A percentile compares a stretch with the other conserved stretches of the same genome.
phyloP scores from a whole-genome alignment of 2,113 vertebrate genomes.

The Shinisaurus crocodilurus region DNA sequence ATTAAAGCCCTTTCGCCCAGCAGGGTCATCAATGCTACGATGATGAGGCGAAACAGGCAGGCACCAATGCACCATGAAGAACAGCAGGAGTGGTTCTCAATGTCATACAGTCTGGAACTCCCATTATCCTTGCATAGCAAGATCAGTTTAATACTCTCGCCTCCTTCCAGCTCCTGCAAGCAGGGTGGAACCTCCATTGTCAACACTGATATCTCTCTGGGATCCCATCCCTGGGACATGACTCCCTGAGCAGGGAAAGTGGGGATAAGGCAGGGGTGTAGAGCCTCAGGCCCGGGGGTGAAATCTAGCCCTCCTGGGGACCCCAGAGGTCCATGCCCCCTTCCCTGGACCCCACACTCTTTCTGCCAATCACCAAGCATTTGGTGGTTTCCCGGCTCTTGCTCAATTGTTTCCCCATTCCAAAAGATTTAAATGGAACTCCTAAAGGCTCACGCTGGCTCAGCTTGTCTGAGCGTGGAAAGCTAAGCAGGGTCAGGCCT shows the following conservation, averaged over 20 bases:
- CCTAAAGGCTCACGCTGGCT: too few relatives aligned
- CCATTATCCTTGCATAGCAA: conserved; percentile 35
- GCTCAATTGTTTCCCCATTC: too few relatives aligned
- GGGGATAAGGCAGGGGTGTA: neutral
- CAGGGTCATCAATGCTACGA: conserved; percentile 60
- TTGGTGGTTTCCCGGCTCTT: too few relatives aligned
- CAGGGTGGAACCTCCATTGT: neutral
- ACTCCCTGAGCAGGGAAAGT: neutral
- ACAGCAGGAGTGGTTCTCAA: conserved; percentile 59
- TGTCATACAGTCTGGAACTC: conserved; percentile 53
- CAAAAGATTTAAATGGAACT: too few relatives aligned
- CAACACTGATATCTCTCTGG: conserved; percentile 11
- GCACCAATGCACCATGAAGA: conserved; percentile 50
- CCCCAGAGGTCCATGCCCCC: too few relatives aligned
- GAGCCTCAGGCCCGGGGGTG: too few relatives aligned
- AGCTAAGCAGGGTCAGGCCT: too few relatives aligned
- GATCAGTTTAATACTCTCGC: conserved; percentile 27
- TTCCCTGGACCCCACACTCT: too few relatives aligned
- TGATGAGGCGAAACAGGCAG: conserved; percentile 64
- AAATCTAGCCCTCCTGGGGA: too few relatives aligned
- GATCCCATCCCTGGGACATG: neutral
- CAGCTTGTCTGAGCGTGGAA: too few relatives aligned
- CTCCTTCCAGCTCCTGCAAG: conserved; percentile 28
- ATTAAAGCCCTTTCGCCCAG: conserved; percentile 55
- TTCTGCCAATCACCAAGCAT: too few relatives aligned